phyloP scores from a whole-genome alignment of 2,797 vertebrate genomes.

The Salmo trutta region DNA sequence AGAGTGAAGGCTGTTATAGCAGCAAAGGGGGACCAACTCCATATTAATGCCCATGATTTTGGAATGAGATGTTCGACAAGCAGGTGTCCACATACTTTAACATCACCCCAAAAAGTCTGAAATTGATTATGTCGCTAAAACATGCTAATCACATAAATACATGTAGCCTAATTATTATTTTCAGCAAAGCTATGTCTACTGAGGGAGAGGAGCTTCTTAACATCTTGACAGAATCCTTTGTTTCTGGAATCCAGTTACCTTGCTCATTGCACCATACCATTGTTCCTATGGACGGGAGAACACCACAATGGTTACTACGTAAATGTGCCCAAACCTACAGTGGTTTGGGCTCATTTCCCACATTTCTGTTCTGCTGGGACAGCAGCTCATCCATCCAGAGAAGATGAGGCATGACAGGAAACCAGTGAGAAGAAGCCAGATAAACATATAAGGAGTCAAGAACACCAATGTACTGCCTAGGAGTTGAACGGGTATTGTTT shows the following conservation, averaged over 20 bases:
- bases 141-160: too few relatives aligned
- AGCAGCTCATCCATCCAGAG: slow-evolving; percentile 35
- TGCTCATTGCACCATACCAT: not conserved
- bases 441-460: slow-evolving; percentile 8
- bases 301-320: slow-evolving; percentile 1
- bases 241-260: not conserved
- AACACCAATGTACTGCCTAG: not conserved
- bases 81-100: too few relatives aligned
- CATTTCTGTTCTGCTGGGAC: slow-evolving; percentile 23
- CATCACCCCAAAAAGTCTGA: too few relatives aligned
- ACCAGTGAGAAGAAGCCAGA: slow-evolving; percentile 54
- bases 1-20: too few relatives aligned
- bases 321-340: slow-evolving; percentile 15
- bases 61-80: too few relatives aligned
- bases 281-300: slow-evolving; percentile 1
- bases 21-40: too few relatives aligned
- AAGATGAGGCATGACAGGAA: slow-evolving; percentile 49
- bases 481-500: not conserved
- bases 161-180: not conserved
- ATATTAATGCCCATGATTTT: too few relatives aligned
- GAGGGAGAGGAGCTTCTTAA: not conserved
- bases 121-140: too few relatives aligned
- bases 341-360: slow-evolving; percentile 29
- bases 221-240: not conserved
- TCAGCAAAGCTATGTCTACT: not conserved